Percentiles rank a stretch among this genome's conserved stretches.
phyloP scores from a whole-genome alignment of 2,888 invertebrate species.

The Mantis religiosa region DNA sequence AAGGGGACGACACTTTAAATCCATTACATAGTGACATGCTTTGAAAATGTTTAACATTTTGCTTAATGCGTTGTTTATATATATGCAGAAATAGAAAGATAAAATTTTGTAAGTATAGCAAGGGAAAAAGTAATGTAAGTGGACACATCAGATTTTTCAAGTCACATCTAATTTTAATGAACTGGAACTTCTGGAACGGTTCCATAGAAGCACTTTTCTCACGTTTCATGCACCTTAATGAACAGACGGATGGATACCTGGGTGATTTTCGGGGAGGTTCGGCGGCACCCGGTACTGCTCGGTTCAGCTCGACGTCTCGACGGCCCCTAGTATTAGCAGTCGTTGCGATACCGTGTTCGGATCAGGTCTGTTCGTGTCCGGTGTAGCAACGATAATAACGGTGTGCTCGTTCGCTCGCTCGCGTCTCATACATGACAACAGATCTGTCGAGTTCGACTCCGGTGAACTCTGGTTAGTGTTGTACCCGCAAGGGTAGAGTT shows the following conservation, averaged over 20 bases:
- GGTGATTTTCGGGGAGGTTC: not conserved
- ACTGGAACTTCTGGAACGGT: no score
- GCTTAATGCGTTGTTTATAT: no score
- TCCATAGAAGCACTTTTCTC: no score
- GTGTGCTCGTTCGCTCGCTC: not conserved
- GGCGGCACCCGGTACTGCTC: not conserved
- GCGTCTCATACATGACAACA: not conserved
- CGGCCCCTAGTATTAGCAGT: not conserved
- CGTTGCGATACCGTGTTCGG: not conserved
- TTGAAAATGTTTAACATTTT: no score
- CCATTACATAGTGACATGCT: no score
- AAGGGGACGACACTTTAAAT: no score
- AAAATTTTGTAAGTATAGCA: no score
- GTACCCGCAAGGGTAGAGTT: not conserved
- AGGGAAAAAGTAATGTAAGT: no score
- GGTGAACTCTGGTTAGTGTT: not conserved
- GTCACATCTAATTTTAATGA: no score
- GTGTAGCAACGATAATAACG: not conserved
- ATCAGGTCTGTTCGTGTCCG: not conserved
- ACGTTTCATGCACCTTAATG: not conserved
- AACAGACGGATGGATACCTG: not conserved
- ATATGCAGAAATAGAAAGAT: no score
- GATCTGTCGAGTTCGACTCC: no score
- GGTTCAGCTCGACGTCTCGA: not conserved
- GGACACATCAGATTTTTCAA: no score